Base-by-base conservation (phyloP, 2,888 invertebrate species). In the Polyommatus icarus region DNA sequence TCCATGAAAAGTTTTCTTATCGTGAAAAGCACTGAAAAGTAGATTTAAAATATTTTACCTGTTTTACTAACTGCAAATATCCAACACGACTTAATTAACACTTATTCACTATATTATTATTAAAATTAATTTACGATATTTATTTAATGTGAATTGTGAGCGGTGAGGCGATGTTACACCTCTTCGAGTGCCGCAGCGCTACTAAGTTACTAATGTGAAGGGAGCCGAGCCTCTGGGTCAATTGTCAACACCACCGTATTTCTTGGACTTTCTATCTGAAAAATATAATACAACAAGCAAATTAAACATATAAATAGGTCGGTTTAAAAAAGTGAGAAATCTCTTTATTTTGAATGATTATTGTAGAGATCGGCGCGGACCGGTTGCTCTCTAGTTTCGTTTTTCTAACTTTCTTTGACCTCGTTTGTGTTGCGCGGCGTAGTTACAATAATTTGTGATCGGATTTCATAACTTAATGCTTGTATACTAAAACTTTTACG, bases 391-490 rank as follows among this genome's bases (percentile, higher is more conserved):
- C 73, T 77, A 77, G 78, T 87, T 87, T 88, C 85, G 87, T 90
- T 91, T 91, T 91, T 90, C 89, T 87, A 92, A 92, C 93, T 93
- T 93, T 93, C 93, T 92, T 93, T 85, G 92, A 91, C 93, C 93
- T 84, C 88, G 86, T 87, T 91, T 81, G 79, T 79, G 76, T 76
- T 79, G 76, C 67, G 78, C 77, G 76, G 72, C 72, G 71, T 76
- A 77, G 77, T 77, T 78, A 78, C 71, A 76, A 71, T 75, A 71
- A 71, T 78, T 79, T 82, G 80, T 82, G 78, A 78, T 79, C 76
- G 36, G 59, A 77, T 81, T 83, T 82, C 78, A 80, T 81, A 82
- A 81, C 83, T 81, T 87, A 82, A 85, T 81, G 67, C 67, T 67
- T 29, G 15, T 15, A 5, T 59, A 59, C 59, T 20, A 20, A 20